phyloP scores from a whole-genome alignment of 2,888 invertebrate species.

The Iphiclides podalirius region DNA sequence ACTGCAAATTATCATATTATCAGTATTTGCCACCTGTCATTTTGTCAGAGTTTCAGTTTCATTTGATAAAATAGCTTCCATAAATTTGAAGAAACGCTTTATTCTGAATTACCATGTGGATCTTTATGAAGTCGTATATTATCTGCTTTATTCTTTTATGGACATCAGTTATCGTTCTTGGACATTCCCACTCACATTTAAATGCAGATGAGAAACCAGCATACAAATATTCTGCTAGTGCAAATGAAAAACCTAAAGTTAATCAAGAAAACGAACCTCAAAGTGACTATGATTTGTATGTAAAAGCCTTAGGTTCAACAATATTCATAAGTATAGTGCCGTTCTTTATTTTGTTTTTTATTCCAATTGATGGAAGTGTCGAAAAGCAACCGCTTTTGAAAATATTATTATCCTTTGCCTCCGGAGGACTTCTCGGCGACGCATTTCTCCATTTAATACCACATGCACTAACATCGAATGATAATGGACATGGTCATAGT shows the following conservation, averaged over 20 bases:
- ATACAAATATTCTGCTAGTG: slow-evolving; percentile 91
- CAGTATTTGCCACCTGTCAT: neutral
- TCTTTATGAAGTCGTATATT: slow-evolving; percentile 25
- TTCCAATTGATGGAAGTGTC: slow-evolving; percentile 93
- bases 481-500: slow-evolving; percentile 65
- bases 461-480: slow-evolving; percentile 85
- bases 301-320: slow-evolving; percentile 93
- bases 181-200: slow-evolving; percentile 74
- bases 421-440: slow-evolving; percentile 97
- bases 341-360: slow-evolving; percentile 94
- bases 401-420: slow-evolving; percentile 94
- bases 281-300: slow-evolving; percentile 81
- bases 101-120: slow-evolving; percentile 25
- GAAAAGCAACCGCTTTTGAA: slow-evolving; percentile 93
- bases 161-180: slow-evolving; percentile 36
- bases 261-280: slow-evolving; percentile 56
- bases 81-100: neutral
- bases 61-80: neutral
- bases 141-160: slow-evolving; percentile 27
- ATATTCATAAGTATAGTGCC: slow-evolving; percentile 97
- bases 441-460: slow-evolving; percentile 99
- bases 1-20: too few species aligned
- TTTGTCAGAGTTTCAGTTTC: neutral
- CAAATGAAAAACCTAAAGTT: slow-evolving; percentile 68
- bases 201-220: slow-evolving; percentile 82